phyloP scores from a whole-genome alignment of 2,113 vertebrate species.

The Falco punctatus region DNA sequence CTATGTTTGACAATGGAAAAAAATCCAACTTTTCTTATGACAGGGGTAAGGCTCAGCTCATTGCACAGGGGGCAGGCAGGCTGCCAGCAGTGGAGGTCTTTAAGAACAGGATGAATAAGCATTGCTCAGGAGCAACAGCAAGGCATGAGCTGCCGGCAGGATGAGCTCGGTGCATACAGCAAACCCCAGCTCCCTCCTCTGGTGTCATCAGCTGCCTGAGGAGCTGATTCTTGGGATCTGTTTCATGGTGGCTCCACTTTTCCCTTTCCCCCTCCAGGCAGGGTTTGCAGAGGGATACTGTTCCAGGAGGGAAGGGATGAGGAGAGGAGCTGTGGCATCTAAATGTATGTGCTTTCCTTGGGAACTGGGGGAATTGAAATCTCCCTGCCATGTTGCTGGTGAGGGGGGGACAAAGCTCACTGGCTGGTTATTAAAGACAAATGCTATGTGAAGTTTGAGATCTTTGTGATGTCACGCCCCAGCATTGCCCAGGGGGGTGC shows the following conservation, averaged over 20 bases:
- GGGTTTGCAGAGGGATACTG: neutral
- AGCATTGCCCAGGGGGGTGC: neutral
- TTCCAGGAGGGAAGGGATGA: neutral
- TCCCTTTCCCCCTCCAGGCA: neutral
- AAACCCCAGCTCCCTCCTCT: neutral
- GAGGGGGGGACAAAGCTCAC: too few species aligned
- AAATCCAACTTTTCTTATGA: neutral
- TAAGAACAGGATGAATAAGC: too few species aligned
- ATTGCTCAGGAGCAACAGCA: too few species aligned
- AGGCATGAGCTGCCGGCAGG: neutral
- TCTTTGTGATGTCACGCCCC: neutral
- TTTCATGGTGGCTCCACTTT: neutral
- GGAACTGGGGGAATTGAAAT: neutral
- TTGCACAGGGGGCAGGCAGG: too few species aligned
- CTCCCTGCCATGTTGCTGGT: neutral
- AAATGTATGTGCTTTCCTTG: fast-evolving
- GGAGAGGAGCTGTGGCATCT: neutral
- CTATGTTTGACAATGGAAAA: neutral
- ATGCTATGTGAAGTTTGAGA: neutral
- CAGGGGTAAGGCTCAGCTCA: neutral
- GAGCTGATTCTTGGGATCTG: neutral
- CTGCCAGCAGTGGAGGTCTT: too few species aligned
- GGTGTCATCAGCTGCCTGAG: neutral
- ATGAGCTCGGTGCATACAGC: neutral
- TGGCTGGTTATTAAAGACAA: neutral